Conservation (phyloP, 2,888 invertebrate genomes). For the Drosophila ezoana region DNA sequence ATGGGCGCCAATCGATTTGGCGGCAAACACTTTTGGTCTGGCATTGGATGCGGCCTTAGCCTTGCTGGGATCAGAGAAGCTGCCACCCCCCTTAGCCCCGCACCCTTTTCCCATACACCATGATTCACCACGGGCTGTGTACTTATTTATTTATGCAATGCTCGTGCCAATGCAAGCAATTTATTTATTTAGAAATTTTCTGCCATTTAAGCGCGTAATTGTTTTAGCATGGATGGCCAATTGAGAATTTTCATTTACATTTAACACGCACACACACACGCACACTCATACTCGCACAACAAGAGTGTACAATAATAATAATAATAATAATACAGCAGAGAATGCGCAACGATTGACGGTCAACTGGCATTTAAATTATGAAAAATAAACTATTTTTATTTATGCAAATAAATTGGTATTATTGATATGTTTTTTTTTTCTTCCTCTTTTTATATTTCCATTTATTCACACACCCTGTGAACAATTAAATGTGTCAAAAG, state of each 20-base stretch:
- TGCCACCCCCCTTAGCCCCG: neutral
- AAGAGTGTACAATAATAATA: slow-evolving; percentile 3
- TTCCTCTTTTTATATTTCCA: slow-evolving; percentile 11
- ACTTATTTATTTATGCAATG: slow-evolving; percentile 49
- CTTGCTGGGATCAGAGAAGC: slow-evolving; percentile 9
- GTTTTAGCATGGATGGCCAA: slow-evolving; percentile 59
- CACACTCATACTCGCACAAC: neutral
- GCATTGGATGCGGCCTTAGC: slow-evolving; percentile 15
- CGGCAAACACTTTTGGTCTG: slow-evolving; percentile 33
- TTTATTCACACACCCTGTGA: slow-evolving; percentile 13
- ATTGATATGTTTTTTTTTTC: slow-evolving; percentile 20
- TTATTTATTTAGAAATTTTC: slow-evolving; percentile 74
- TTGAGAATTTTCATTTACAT: slow-evolving; percentile 66
- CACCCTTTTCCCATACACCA: too few relatives aligned
- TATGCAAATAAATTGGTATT: slow-evolving; percentile 48
- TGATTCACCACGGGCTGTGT: neutral
- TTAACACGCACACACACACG: slow-evolving; percentile 18
- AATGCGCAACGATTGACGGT: slow-evolving; percentile 12
- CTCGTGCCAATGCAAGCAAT: slow-evolving; percentile 40
- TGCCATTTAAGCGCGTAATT: slow-evolving; percentile 72
- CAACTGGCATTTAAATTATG: slow-evolving; percentile 41
- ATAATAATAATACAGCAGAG: slow-evolving; percentile 2
- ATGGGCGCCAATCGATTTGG: slow-evolving; percentile 60
- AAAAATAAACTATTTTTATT: slow-evolving; percentile 48
- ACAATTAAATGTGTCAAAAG: neutral